A percentile compares a stretch with the other conserved stretches of the same genome.
Evolutionary conservation across 2,888 invertebrate genomes (phyloP).

Genomic region (Hirtodrosophila histrioides): DNA sequence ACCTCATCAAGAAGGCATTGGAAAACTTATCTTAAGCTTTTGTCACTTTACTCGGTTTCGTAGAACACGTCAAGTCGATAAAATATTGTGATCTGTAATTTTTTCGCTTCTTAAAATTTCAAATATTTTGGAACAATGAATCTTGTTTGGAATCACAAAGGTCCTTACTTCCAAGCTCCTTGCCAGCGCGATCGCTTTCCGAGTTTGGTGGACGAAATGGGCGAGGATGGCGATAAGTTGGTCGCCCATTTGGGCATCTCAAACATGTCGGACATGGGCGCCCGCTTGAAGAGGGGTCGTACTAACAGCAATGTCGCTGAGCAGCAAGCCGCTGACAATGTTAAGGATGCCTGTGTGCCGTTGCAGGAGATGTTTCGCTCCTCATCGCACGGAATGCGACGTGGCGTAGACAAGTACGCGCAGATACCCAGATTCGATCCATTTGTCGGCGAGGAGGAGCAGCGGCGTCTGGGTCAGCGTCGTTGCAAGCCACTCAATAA

Average conservation of each 20-base stretch:
- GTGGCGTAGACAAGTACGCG: conserved; percentile 43
- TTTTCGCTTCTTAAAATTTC: not conserved
- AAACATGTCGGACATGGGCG: conserved; percentile 40
- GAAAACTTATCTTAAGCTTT: not conserved
- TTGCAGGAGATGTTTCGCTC: conserved; percentile 30
- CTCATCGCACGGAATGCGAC: conserved; percentile 19
- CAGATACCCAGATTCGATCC: conserved; percentile 32
- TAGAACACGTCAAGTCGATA: not conserved
- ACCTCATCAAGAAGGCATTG: not conserved
- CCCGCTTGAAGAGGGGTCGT: conserved; percentile 32
- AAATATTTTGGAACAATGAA: conserved; percentile 28
- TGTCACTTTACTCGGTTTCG: not conserved
- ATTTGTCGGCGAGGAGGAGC: conserved; percentile 11
- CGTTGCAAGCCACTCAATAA: conserved; percentile 1
- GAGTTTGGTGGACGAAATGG: conserved; percentile 36
- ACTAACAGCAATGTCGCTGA: not conserved
- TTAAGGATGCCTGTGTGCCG: conserved; percentile 18
- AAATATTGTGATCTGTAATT: not conserved
- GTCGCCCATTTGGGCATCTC: conserved; percentile 35
- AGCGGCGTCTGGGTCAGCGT: conserved; percentile 1
- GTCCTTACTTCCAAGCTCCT: conserved; percentile 43
- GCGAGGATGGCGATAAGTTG: conserved; percentile 32
- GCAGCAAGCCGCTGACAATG: conserved; percentile 22
- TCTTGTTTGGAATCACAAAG: conserved; percentile 25
- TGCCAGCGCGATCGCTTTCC: conserved; percentile 42